Conservation (phyloP, 1,140 invertebrate genomes). For the Pararge aegeria region DNA sequence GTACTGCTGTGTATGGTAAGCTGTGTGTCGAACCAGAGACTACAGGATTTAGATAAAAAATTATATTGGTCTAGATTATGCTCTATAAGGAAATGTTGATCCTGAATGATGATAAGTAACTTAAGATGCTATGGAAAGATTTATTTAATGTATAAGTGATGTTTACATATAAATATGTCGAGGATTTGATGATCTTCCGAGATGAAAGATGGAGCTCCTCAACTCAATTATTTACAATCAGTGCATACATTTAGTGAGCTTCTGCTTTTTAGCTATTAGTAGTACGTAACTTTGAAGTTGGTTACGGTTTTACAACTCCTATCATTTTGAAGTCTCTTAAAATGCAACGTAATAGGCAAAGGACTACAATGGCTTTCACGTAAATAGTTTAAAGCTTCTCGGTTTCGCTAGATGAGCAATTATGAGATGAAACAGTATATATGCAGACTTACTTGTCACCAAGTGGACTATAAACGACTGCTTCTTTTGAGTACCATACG, state of each 20-base stretch:
- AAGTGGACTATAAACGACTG: slow-evolving; percentile 8
- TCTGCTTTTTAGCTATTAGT: no score
- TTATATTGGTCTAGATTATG: background rate
- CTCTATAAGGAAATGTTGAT: background rate
- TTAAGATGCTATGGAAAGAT: background rate
- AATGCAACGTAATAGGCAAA: background rate
- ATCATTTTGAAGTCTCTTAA: background rate
- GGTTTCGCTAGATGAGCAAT: background rate
- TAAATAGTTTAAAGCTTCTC: background rate
- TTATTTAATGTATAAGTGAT: background rate
- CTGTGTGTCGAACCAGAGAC: slow-evolving; percentile 8
- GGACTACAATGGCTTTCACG: background rate
- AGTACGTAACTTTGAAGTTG: no score
- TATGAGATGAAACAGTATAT: slow-evolving; percentile 3
- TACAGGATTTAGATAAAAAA: background rate
- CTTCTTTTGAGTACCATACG: slow-evolving; percentile 13
- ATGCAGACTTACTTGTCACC: background rate
- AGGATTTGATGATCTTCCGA: no score
- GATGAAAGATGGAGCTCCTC: no score
- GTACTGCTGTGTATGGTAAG: slow-evolving; percentile 32
- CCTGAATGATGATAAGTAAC: background rate
- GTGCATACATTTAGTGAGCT: no score
- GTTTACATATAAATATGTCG: no score
- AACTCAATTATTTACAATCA: no score
- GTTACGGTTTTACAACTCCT: no score